Conservation (phyloP, 1,140 invertebrate genomes). For the Mya arenaria region DNA sequence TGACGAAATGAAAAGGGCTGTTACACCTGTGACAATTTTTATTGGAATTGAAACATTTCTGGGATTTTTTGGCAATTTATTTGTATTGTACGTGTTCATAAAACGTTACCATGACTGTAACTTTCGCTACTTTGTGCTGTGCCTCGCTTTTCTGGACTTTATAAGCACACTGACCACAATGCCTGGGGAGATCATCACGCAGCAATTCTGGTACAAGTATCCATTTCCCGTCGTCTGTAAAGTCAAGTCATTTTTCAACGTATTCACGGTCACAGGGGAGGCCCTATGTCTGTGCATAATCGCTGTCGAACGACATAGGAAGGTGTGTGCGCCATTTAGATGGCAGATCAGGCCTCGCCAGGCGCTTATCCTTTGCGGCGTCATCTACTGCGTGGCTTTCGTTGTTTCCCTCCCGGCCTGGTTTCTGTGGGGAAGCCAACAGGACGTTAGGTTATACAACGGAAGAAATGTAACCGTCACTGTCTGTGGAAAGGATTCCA, state of each 20-base stretch:
- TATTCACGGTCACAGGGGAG: constrained; percentile 60
- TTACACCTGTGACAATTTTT: neutral
- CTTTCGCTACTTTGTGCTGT: constrained; percentile 58
- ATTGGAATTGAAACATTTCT: constrained; percentile 41
- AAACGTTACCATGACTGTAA: constrained; percentile 46
- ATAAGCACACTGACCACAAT: constrained; percentile 61
- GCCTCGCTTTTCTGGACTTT: constrained; percentile 61
- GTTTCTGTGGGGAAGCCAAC: constrained; percentile 12
- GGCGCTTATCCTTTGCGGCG: neutral
- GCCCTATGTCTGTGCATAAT: constrained; percentile 59
- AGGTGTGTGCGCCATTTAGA: constrained; percentile 59
- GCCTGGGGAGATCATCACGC: constrained; percentile 65
- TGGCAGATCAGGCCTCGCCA: constrained; percentile 48
- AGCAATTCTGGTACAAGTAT: constrained; percentile 65
- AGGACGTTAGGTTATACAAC: neutral
- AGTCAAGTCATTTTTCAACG: constrained; percentile 54
- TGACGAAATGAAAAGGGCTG: neutral
- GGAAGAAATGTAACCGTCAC: neutral
- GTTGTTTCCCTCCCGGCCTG: constrained; percentile 4
- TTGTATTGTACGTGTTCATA: constrained; percentile 61
- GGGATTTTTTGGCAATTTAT: constrained; percentile 57
- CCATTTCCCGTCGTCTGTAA: constrained; percentile 55
- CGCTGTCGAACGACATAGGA: constrained; percentile 61
- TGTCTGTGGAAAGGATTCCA: constrained; percentile 11
- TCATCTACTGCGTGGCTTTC: neutral